Conservation (phyloP, 2,888 invertebrate species). For the Pteria penguin region DNA sequence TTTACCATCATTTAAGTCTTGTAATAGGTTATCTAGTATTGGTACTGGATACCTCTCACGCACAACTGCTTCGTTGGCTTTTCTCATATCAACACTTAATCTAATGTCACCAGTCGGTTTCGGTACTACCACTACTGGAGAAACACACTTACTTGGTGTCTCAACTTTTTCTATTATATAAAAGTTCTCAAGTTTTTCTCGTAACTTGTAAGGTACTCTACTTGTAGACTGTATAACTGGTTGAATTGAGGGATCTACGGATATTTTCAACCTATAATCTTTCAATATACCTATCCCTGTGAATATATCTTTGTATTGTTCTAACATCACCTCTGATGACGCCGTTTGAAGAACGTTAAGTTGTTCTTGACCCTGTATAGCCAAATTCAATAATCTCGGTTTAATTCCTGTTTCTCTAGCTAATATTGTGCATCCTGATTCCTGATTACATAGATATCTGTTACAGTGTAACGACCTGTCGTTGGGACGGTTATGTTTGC, state of each 20-base stretch:
- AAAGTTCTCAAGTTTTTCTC: constrained; percentile 7
- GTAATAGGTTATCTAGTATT: constrained; percentile 23
- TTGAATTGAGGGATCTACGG: neutral
- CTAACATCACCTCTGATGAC: no score
- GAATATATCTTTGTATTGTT: no score
- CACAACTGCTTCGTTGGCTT: constrained; percentile 44
- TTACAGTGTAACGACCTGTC: no score
- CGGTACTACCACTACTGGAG: constrained; percentile 43
- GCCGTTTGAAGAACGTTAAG: no score
- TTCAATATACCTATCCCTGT: constrained; percentile 11
- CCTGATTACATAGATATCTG: constrained; percentile 37
- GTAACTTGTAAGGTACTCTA: neutral
- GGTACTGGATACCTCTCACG: constrained; percentile 31
- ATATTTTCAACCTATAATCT: constrained; percentile 2
- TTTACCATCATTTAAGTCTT: constrained; percentile 23
- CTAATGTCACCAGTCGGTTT: constrained; percentile 48
- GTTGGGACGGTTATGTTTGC: constrained; percentile 15
- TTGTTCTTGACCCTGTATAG: no score
- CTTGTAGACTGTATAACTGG: constrained; percentile 11
- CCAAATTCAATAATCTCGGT: constrained; percentile 14
- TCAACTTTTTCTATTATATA: constrained; percentile 45
- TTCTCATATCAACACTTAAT: constrained; percentile 51
- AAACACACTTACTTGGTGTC: constrained; percentile 47
- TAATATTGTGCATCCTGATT: constrained; percentile 25
- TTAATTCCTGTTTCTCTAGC: constrained; percentile 24